phyloP scores from a whole-genome alignment of 2,888 invertebrate genomes.

The Drosophila paucipuncta region DNA sequence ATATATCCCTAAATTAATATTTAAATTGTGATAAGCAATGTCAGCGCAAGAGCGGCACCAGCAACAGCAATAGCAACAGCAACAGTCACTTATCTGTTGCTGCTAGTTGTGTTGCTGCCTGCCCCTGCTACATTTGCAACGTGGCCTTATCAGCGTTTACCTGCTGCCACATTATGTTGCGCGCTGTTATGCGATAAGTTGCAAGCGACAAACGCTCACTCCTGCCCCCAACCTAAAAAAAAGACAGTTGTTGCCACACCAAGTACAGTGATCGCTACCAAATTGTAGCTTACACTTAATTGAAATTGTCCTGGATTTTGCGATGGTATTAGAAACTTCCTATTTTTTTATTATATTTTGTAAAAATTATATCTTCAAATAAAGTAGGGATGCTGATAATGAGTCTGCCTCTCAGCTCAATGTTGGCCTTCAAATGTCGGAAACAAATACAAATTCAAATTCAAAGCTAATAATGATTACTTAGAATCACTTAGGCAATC shows the following conservation, averaged over 20 bases:
- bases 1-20: conserved; percentile 78
- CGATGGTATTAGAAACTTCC: not conserved
- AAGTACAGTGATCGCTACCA: not conserved
- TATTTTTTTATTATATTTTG: not conserved
- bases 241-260: conserved; percentile 1
- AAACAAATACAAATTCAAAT: not conserved
- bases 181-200: conserved; percentile 40
- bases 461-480: not conserved
- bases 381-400: not conserved
- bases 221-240: not conserved
- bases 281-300: not conserved
- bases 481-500: not conserved
- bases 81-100: conserved; percentile 59
- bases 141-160: conserved; percentile 55
- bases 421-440: not conserved
- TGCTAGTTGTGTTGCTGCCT: not conserved
- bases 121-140: conserved; percentile 15
- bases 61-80: conserved; percentile 4
- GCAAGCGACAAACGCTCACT: conserved; percentile 23
- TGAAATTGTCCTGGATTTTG: not conserved
- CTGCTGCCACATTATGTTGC: conserved; percentile 64
- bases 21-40: conserved; percentile 72
- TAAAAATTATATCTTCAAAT: not conserved
- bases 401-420: not conserved
- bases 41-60: conserved; percentile 47